phyloP scores from a whole-genome alignment of 2,888 invertebrate genomes.

The Pycnomerus fuliginosus region DNA sequence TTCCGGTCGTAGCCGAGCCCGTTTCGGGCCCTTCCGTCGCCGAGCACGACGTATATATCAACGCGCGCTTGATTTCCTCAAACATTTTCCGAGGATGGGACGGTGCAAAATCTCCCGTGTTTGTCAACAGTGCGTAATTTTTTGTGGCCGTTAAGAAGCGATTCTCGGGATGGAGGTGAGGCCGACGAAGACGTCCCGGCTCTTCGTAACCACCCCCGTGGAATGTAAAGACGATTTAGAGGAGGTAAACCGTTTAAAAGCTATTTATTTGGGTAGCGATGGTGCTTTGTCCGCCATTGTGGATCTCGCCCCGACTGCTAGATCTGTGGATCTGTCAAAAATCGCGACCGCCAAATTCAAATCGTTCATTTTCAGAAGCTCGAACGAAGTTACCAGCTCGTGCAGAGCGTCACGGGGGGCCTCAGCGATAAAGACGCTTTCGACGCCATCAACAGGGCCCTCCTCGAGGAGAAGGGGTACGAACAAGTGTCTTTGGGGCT shows the following conservation, averaged over 20 bases:
- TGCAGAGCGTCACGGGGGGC: conserved; percentile 77
- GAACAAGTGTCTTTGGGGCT: conserved; percentile 93
- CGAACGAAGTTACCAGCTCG: conserved; percentile 77
- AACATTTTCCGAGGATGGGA: conserved; percentile 57
- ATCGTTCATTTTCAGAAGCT: conserved; percentile 71
- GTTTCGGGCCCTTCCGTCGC: conserved; percentile 9
- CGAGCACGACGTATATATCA: conserved; percentile 47
- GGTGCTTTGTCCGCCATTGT: conserved; percentile 59
- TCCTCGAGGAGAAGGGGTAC: conserved; percentile 84
- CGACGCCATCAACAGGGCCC: conserved; percentile 85
- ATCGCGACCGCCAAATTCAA: conserved; percentile 45
- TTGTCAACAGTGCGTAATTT: conserved; percentile 59
- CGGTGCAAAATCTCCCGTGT: conserved; percentile 64
- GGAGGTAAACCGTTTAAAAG: conserved; percentile 68
- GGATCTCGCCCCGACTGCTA: conserved; percentile 51
- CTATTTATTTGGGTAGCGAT: conserved; percentile 50
- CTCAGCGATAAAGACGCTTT: conserved; percentile 93
- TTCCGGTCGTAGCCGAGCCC: conserved; percentile 1
- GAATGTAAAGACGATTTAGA: conserved; percentile 89
- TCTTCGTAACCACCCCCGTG: conserved; percentile 79
- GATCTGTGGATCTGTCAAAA: conserved; percentile 48
- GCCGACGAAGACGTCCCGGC: conserved; percentile 61
- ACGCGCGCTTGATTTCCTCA: conserved; percentile 54
- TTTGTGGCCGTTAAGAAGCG: conserved; percentile 51
- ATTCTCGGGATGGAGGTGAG: conserved; percentile 43